Base-by-base conservation (phyloP, 2,888 invertebrate species). In the Sinohyriopsis cumingii region DNA sequence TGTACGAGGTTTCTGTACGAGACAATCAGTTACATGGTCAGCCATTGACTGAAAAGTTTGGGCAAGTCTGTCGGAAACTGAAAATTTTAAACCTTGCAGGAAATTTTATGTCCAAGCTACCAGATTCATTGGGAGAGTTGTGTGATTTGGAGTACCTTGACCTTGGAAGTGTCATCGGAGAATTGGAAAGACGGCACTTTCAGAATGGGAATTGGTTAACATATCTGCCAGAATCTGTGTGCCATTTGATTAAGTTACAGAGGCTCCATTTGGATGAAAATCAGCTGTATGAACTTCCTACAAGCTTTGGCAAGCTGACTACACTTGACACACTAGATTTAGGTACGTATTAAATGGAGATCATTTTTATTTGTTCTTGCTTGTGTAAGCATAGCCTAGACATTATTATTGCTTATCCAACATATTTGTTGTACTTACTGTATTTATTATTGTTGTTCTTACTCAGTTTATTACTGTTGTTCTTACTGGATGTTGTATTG, bases 131-230 rank as follows among this genome's bases (percentile, higher is more conserved):
- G 45, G 86, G 87, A 28, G 68, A 78, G 55, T 72, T 87, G 64
- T 57, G 69, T 56, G 63, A 65, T 19, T 71, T 88, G 63, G 84
- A 87, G 71, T 78, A 67, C 53, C 63, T 86, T 45, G 81, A 85
- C 63, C 65, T 86, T 28, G 88, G 88, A 18, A 86, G 86, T 78
- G 80, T 81, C 45, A 82, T 87, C 45, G 82, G 78, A 59, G 87
- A 87, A 69, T 64, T 87, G 9, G 88, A 87, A 71, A 67, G 87
- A 57, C 69, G 82, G 18, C 82, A 84, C 60, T 85, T 84, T 69
- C 85, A 84, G 67, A 88, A 87, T 77, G 88, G 88, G 9, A 88
- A 88, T 75, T 86, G 85, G 85, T 59, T 88, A 9, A 60, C 69
- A 9, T 68, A 71, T 18, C 68, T 88, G 28, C 88, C 88, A 15